Conservation (phyloP, 2,888 invertebrate species). For the Diarsia dahlii region DNA sequence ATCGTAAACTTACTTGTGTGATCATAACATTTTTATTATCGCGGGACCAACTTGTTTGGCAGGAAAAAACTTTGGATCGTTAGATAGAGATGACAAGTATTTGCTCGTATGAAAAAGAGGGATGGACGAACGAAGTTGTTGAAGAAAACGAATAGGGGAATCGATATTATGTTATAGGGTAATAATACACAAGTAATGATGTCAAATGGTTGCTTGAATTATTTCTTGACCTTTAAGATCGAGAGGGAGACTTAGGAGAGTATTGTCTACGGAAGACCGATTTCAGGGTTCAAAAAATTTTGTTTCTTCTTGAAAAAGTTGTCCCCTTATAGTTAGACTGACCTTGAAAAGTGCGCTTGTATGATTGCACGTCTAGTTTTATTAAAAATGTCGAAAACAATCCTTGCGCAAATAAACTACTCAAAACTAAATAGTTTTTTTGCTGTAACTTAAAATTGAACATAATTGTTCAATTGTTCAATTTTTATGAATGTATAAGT, state of each 20-base stretch:
- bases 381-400: not conserved
- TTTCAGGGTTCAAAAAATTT: not conserved
- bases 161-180: conserved; percentile 38
- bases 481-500: no score
- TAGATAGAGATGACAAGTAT: conserved; percentile 58
- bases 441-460: no score
- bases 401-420: no score
- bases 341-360: not conserved
- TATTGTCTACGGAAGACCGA: not conserved
- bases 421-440: no score
- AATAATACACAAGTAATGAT: conserved; percentile 45
- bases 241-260: not conserved
- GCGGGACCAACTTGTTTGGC: conserved; percentile 72
- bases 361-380: not conserved
- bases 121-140: conserved; percentile 45
- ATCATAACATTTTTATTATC: conserved; percentile 88
- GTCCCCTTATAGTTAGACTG: not conserved
- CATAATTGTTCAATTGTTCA: no score
- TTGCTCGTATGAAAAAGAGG: conserved; percentile 27
- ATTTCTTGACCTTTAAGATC: conserved; percentile 11
- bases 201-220: conserved; percentile 15
- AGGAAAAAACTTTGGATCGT: conserved; percentile 69
- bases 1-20: conserved; percentile 81
- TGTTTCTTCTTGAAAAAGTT: not conserved
- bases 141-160: conserved; percentile 39